phyloP scores from a whole-genome alignment of 1,140 invertebrate genomes.

The Cydia splendana region DNA sequence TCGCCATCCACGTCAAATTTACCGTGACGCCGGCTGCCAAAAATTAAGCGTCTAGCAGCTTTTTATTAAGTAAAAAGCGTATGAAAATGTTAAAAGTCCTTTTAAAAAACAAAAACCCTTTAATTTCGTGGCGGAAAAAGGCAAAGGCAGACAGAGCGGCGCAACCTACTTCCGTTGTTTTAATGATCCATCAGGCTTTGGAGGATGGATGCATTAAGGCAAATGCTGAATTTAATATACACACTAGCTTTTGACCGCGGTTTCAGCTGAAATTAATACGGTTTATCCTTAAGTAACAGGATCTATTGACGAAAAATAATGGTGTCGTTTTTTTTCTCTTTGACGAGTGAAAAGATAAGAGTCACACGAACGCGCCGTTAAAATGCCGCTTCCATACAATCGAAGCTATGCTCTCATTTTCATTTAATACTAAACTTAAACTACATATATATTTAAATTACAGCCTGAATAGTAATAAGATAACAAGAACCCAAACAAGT shows the following conservation, averaged over 20 bases:
- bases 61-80: slow-evolving; percentile 5
- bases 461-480: too few species aligned
- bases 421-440: too few species aligned
- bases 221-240: slow-evolving; percentile 23
- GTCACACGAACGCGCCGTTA: too few species aligned
- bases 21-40: too few species aligned
- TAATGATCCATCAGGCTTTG: slow-evolving; percentile 30
- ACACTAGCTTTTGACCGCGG: slow-evolving; percentile 22
- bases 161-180: slow-evolving; percentile 27
- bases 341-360: too few species aligned
- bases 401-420: too few species aligned
- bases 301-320: too few species aligned
- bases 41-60: too few species aligned
- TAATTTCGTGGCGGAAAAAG: slow-evolving; percentile 13
- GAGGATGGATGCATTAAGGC: slow-evolving; percentile 28
- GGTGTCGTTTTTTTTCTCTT: too few species aligned
- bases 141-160: slow-evolving; percentile 5
- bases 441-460: too few species aligned
- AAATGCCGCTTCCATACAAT: too few species aligned
- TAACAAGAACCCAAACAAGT: background rate
- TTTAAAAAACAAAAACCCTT: slow-evolving; percentile 22
- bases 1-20: too few species aligned
- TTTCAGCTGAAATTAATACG: background rate
- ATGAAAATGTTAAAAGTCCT: slow-evolving; percentile 29
- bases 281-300: background rate